Percentiles rank a stretch among this genome's conserved stretches.
phyloP scores from a whole-genome alignment of 2,797 vertebrate genomes.

The Chloroceryle inda region DNA sequence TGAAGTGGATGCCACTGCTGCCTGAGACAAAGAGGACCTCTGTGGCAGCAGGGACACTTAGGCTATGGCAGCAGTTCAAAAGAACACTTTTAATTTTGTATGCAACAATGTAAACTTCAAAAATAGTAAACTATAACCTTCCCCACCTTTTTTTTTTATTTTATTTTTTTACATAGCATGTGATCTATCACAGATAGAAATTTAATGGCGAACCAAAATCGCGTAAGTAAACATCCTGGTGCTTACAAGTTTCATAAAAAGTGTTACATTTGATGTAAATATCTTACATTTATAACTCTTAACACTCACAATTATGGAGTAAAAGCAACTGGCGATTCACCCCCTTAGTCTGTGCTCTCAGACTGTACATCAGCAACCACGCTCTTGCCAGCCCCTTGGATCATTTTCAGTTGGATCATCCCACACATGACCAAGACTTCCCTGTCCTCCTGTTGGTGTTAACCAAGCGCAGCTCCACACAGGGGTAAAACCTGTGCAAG shows the following conservation, averaged over 20 bases:
- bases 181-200: slow-evolving; percentile 86
- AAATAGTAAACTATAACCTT: slow-evolving; percentile 86
- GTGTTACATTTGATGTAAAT: slow-evolving; percentile 78
- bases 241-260: slow-evolving; percentile 83
- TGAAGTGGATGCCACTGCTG: slow-evolving; percentile 73
- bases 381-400: slow-evolving; percentile 44
- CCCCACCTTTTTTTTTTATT: slow-evolving; percentile 64
- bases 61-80: slow-evolving; percentile 81
- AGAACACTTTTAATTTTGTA: slow-evolving; percentile 80
- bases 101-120: slow-evolving; percentile 87
- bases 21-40: slow-evolving; percentile 74
- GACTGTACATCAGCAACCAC: slow-evolving; percentile 26
- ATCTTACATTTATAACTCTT: slow-evolving; percentile 71
- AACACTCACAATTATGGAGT: slow-evolving; percentile 76
- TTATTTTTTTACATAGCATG: slow-evolving; percentile 78
- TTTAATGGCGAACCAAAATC: slow-evolving; percentile 82
- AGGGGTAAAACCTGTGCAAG: slow-evolving; percentile 46
- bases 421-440: slow-evolving; percentile 16
- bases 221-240: slow-evolving; percentile 80
- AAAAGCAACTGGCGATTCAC: slow-evolving; percentile 75
- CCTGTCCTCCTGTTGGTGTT: background rate
- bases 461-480: slow-evolving; percentile 15
- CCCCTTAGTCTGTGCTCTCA: slow-evolving; percentile 43
- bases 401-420: slow-evolving; percentile 47
- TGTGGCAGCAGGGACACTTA: slow-evolving; percentile 75